These are phyloP conservation scores for Calliopsis andreniformis DNA, from an alignment of 1,140 invertebrate genomes.

Conservation along the genomic window DNA sequence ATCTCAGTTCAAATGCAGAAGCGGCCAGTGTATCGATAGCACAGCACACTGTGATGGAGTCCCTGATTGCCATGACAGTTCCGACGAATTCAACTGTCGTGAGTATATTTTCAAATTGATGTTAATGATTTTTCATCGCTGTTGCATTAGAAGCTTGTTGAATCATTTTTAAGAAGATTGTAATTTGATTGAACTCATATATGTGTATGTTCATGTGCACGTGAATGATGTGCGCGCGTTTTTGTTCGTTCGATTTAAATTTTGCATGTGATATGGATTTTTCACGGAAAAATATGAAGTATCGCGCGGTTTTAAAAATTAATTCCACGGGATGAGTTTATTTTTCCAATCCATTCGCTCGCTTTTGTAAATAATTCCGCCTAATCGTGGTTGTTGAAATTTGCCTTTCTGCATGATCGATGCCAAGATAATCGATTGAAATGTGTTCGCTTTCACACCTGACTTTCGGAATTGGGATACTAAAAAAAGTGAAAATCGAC, in stretches of 20 bases:
- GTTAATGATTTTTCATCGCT: neutral
- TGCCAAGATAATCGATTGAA: too few relatives aligned
- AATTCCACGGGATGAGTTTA: neutral
- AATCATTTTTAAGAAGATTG: too few relatives aligned
- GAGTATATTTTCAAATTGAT: conserved; percentile 70
- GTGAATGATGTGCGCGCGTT: neutral
- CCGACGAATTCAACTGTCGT: conserved; percentile 85
- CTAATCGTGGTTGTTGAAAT: neutral
- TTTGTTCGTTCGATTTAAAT: neutral
- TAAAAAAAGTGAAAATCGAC: too few relatives aligned
- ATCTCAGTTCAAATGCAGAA: conserved; percentile 82
- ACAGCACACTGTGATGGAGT: conserved; percentile 84
- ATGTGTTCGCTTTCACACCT: too few relatives aligned
- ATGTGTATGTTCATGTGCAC: neutral
- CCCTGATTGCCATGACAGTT: conserved; percentile 83
- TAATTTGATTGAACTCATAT: too few relatives aligned
- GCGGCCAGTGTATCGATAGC: conserved; percentile 86
- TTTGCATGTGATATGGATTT: neutral
- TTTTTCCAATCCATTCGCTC: too few relatives aligned
- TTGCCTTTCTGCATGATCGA: neutral
- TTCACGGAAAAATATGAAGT: neutral
- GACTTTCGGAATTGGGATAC: too few relatives aligned
- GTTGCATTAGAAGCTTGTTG: neutral
- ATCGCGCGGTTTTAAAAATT: neutral
- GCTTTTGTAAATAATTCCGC: conserved; percentile 3